Evolutionary conservation across 2,113 vertebrate genomes (phyloP).

Genomic region (Chlorodrepanis virens): DNA sequence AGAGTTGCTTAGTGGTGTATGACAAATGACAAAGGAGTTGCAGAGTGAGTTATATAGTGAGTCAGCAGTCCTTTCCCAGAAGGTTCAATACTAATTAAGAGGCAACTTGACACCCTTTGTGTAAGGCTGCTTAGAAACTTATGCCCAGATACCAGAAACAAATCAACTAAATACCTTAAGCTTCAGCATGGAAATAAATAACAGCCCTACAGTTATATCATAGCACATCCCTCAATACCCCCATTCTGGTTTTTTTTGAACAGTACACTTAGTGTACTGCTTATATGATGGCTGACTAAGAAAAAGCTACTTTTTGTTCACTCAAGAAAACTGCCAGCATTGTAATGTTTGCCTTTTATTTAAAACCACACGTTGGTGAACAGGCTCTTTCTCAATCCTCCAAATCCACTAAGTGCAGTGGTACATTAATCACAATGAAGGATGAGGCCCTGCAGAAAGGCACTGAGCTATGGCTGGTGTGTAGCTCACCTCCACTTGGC

Average conservation of each 20-base stretch:
- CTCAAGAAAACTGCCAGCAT: background rate
- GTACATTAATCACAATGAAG: background rate
- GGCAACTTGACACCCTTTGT: background rate
- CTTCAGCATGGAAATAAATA: slow-evolving; percentile 5
- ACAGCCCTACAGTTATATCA: background rate
- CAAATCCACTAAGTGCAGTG: background rate
- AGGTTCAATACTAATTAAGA: slow-evolving; percentile 59
- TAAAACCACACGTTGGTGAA: background rate
- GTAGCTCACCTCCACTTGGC: background rate
- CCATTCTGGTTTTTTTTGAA: background rate
- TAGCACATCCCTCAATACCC: background rate
- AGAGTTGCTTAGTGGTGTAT: background rate
- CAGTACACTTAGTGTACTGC: background rate
- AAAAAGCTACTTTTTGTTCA: background rate
- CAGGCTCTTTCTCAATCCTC: background rate
- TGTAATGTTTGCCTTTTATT: background rate
- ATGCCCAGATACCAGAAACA: background rate
- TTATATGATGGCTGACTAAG: background rate
- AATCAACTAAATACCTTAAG: background rate
- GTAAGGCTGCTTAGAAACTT: slow-evolving; percentile 10
- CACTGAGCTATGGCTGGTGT: background rate
- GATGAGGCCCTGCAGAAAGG: background rate
- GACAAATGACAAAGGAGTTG: slow-evolving; percentile 54
- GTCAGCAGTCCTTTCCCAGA: slow-evolving; percentile 51
- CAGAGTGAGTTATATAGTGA: slow-evolving; percentile 45